A percentile compares a stretch with the other conserved stretches of the same genome.
Conservation (phyloP, 2,797 vertebrate species). For the Rhynchotus rufescens region DNA sequence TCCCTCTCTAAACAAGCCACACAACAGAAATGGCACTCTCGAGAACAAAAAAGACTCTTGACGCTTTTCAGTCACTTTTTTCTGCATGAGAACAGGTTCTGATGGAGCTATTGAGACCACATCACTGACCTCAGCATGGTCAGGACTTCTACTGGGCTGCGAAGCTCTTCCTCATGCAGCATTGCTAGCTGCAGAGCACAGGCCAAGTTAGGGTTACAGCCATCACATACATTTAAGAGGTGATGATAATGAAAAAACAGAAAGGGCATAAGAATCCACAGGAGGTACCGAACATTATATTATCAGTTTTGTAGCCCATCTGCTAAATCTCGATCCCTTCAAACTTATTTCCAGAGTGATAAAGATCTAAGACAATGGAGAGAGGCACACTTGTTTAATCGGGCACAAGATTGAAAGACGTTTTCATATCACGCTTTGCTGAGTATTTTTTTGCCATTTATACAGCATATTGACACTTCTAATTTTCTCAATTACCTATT, state of each 20-base stretch:
- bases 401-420: neutral
- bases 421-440: neutral
- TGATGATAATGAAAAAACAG: slow-evolving; percentile 27
- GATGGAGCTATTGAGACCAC: neutral
- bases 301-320: slow-evolving; percentile 32
- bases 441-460: neutral
- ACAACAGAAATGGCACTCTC: neutral
- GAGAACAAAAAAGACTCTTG: neutral
- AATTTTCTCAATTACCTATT: neutral
- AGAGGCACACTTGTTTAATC: neutral
- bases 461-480: neutral
- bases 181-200: slow-evolving; percentile 40
- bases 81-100: neutral
- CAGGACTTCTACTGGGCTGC: slow-evolving; percentile 14
- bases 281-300: neutral
- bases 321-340: slow-evolving; percentile 17
- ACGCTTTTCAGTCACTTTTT: neutral
- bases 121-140: neutral
- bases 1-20: fast-evolving
- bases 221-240: slow-evolving; percentile 37
- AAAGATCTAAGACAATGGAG: neutral
- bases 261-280: slow-evolving; percentile 2
- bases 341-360: neutral
- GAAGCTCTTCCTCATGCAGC: slow-evolving; percentile 36
- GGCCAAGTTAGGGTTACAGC: slow-evolving; percentile 27